Base-by-base conservation (phyloP, 2,888 invertebrate species). In the Pedicia rivosa region DNA sequence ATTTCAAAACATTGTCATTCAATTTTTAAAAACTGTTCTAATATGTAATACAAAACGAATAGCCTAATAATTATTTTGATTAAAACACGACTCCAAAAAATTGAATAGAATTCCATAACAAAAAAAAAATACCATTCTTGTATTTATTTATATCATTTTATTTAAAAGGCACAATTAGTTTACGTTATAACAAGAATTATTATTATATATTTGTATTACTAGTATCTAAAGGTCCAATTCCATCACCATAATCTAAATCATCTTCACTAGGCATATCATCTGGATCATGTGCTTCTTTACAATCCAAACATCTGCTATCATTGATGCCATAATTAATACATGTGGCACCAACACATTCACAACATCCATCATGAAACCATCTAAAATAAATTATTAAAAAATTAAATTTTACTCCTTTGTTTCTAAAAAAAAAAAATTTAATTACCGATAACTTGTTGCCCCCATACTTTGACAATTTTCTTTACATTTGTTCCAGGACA, bases 361-460 rank as follows among this genome's bases (percentile, higher is more conserved):
- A 92, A 55, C 92, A 92, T 2, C 90, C 91, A 53, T 90, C 84
- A 58, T 90, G 87, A 62, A 91, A 91, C 90, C 91, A 91, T 50
- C 87, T 72, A 83, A 61, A 41, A 26, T 9, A 28, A 29, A 34
- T 26, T n/a, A 38, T 14, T 16, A 14, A 19, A 29, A 22, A 13
- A n/a, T n/a, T n/a, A n/a, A n/a, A n/a, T n/a, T n/a, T n/a, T n/a
- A n/a, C n/a, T n/a, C n/a, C n/a, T n/a, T n/a, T n/a, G n/a, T n/a
- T n/a, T 9, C 6, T 20, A n/a, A 8, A 17, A 10, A 22, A 9
- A 32, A 29, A 34, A 16, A 27, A 35, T 14, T 17, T 14, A 29
- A 35, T 27, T 42, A 42, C 44, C 59, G 53, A 42, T 53, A 57
- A 41, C 62, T 61, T 44, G 55, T 57, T 30, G 62, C 61, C 22